Evolutionary conservation across 2,113 vertebrate species (phyloP).

Genomic region (Crotophaga sulcirostris): DNA sequence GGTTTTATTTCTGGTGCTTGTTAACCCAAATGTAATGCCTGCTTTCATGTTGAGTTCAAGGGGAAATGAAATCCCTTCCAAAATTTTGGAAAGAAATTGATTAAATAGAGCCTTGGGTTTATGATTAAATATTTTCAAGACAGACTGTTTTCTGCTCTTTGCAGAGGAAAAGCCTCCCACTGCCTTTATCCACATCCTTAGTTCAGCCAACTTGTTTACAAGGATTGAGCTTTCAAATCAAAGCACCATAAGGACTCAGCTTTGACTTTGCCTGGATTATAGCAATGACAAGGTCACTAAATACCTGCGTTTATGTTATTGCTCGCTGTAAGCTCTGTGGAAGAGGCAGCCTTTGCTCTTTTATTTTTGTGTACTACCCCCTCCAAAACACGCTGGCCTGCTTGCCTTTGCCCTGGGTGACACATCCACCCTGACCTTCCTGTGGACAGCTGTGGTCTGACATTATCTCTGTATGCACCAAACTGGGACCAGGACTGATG

Average conservation of each 20-base stretch:
- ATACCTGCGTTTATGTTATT: neutral
- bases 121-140: neutral
- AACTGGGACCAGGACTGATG: neutral
- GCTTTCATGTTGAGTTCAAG: slow-evolving; percentile 56
- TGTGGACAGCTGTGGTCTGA: neutral
- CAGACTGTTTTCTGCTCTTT: slow-evolving; percentile 20
- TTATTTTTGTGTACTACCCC: neutral
- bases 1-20: slow-evolving; percentile 64
- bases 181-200: neutral
- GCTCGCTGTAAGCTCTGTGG: neutral
- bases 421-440: neutral
- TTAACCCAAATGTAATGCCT: slow-evolving; percentile 59
- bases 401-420: neutral
- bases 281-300: neutral
- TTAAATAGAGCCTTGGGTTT: neutral
- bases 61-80: slow-evolving; percentile 53
- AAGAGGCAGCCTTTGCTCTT: neutral
- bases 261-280: neutral
- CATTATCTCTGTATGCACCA: neutral
- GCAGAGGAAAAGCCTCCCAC: neutral
- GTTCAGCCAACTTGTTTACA: slow-evolving; percentile 1
- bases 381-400: accelerated
- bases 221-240: slow-evolving; percentile 9
- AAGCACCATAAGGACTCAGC: slow-evolving; percentile 19
- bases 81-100: slow-evolving; percentile 20